Evolutionary conservation across 2,113 vertebrate genomes (phyloP).

Genomic region (Litocranius walleri): DNA sequence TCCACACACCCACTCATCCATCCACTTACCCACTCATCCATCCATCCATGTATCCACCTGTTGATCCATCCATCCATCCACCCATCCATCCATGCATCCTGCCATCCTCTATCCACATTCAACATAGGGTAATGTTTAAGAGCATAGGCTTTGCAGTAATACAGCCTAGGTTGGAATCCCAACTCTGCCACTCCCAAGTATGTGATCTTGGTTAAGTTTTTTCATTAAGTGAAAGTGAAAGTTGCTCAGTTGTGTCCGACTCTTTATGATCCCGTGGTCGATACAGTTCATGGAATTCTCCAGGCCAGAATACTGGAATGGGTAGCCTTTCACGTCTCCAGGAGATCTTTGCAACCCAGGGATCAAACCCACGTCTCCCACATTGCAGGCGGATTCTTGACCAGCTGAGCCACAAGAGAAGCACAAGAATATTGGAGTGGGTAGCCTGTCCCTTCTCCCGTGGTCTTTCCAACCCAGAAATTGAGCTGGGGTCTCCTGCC

Average conservation of each 20-base stretch:
- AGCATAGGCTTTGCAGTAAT: background rate
- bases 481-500: fast-evolving
- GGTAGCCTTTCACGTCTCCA: background rate
- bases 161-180: background rate
- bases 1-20: background rate
- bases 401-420: background rate
- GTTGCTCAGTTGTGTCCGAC: background rate
- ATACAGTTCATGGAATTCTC: background rate
- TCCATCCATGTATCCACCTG: too few species aligned
- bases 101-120: background rate
- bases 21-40: background rate
- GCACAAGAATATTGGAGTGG: background rate
- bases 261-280: background rate
- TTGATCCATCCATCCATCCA: background rate
- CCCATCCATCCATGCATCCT: background rate
- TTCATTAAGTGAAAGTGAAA: background rate
- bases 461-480: background rate
- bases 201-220: background rate
- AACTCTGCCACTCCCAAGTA: background rate
- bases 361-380: background rate
- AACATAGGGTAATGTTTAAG: background rate
- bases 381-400: background rate
- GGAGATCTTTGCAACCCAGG: background rate
- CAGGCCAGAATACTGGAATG: background rate
- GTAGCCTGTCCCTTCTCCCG: background rate